These are phyloP conservation scores for Mantis religiosa DNA, from an alignment of 2,888 invertebrate species.

Conservation along the genomic window DNA sequence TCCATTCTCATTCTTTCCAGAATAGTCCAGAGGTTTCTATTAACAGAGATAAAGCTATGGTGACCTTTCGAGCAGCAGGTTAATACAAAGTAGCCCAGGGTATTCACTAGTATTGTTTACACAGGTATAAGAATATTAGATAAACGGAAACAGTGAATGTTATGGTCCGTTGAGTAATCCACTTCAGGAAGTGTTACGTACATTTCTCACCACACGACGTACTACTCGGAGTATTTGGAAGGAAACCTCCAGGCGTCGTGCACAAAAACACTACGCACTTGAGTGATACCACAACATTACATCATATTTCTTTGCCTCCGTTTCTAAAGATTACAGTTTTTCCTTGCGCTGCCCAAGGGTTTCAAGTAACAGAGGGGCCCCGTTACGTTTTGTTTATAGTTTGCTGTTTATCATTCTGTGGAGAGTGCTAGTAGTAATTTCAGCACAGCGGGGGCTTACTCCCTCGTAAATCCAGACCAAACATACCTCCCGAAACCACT, in stretches of 20 bases:
- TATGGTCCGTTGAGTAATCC: too few relatives aligned
- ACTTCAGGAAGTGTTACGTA: not conserved
- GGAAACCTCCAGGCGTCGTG: not conserved
- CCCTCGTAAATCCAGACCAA: not conserved
- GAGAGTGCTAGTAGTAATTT: not conserved
- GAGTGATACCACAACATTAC: not conserved
- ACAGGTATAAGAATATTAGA: too few relatives aligned
- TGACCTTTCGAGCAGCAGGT: too few relatives aligned
- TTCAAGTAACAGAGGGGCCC: not conserved
- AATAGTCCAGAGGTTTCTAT: too few relatives aligned
- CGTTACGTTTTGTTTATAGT: not conserved
- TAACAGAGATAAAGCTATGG: too few relatives aligned
- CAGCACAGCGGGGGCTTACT: not conserved
- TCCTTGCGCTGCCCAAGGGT: not conserved
- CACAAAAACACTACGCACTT: not conserved
- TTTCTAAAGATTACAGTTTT: not conserved
- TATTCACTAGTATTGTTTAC: too few relatives aligned
- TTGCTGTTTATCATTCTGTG: not conserved
- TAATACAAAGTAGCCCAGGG: too few relatives aligned
- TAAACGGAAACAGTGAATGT: too few relatives aligned
- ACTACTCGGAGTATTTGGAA: not conserved
- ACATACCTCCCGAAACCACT: not conserved
- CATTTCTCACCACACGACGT: not conserved
- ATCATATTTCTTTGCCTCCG: not conserved
- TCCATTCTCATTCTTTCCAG: too few relatives aligned